Evolutionary conservation across 2,888 invertebrate genomes (phyloP).

Genomic region (Tubulanus polymorphus): DNA sequence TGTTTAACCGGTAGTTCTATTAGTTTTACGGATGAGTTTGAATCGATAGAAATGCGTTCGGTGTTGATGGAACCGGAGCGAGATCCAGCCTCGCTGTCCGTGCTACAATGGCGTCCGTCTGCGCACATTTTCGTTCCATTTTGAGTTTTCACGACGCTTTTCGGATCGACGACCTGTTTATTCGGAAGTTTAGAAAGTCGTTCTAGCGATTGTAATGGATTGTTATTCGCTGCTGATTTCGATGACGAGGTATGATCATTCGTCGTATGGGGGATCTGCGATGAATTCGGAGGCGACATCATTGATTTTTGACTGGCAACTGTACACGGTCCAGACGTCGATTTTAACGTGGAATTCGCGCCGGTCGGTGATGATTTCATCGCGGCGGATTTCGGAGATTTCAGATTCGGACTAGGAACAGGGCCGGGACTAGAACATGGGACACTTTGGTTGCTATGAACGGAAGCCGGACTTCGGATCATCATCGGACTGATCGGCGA

Average conservation of each 20-base stretch:
- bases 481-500: slow-evolving; percentile 38
- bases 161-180: slow-evolving; percentile 42
- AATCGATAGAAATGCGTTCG: too few relatives aligned
- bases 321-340: slow-evolving; percentile 14
- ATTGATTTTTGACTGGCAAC: slow-evolving; percentile 12
- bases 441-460: slow-evolving; percentile 37
- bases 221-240: slow-evolving; percentile 7
- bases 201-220: slow-evolving; percentile 45
- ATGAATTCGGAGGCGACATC: slow-evolving; percentile 4
- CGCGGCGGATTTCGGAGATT: slow-evolving; percentile 21
- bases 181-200: slow-evolving; percentile 43
- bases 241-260: not conserved
- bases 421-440: slow-evolving; percentile 40
- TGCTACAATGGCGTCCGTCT: not conserved
- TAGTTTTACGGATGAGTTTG: too few relatives aligned
- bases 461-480: slow-evolving; percentile 36
- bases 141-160: slow-evolving; percentile 47
- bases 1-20: too few relatives aligned
- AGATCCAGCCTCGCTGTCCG: not conserved
- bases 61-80: too few relatives aligned
- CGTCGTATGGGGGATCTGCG: not conserved
- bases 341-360: too few relatives aligned
- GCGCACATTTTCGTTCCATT: not conserved
- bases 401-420: slow-evolving; percentile 31
- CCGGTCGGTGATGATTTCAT: slow-evolving; percentile 35